A percentile compares a stretch with the other conserved stretches of the same genome.
phyloP scores from a whole-genome alignment of 2,888 invertebrate genomes.

The Zygaena filipendulae region DNA sequence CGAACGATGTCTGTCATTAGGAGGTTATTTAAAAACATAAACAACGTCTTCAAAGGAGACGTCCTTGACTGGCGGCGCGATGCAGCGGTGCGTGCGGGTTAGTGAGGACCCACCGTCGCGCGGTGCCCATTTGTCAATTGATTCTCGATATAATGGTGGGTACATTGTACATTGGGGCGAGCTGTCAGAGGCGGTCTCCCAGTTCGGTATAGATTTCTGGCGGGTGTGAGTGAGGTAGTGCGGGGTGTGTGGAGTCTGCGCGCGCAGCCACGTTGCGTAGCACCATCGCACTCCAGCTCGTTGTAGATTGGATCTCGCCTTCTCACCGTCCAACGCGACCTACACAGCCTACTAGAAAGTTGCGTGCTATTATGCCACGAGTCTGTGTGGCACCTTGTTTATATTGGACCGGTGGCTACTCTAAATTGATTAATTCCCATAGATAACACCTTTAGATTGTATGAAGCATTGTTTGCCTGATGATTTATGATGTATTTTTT shows the following conservation, averaged over 20 bases:
- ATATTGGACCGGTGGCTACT: slow-evolving; percentile 59
- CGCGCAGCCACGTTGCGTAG: slow-evolving; percentile 36
- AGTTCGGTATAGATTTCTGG: slow-evolving; percentile 44
- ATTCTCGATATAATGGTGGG: slow-evolving; percentile 66
- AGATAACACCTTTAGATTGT: slow-evolving; percentile 50
- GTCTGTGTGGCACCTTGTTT: slow-evolving; percentile 58
- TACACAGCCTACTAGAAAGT: slow-evolving; percentile 36
- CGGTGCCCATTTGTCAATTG: slow-evolving; percentile 59
- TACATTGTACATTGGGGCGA: slow-evolving; percentile 55
- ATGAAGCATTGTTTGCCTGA: too few species aligned
- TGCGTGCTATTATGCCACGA: slow-evolving; percentile 53
- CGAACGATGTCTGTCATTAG: slow-evolving; percentile 26
- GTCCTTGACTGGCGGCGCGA: slow-evolving; percentile 11
- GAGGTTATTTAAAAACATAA: slow-evolving; percentile 37
- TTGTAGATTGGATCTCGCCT: too few species aligned
- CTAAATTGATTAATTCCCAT: slow-evolving; percentile 61
- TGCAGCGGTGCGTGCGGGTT: slow-evolving; percentile 17
- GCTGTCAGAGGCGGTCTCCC: slow-evolving; percentile 55
- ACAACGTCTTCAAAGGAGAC: slow-evolving; percentile 28
- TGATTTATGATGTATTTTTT: too few species aligned
- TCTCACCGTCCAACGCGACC: slow-evolving; percentile 25
- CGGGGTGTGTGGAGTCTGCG: slow-evolving; percentile 32
- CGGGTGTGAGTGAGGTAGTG: slow-evolving; percentile 35
- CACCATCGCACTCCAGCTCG: slow-evolving; percentile 44
- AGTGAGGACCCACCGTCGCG: slow-evolving; percentile 22